A percentile compares a stretch with the other conserved stretches of the same genome.
Conservation (phyloP, 2,797 vertebrate species). For the Echeneis naucrates region DNA sequence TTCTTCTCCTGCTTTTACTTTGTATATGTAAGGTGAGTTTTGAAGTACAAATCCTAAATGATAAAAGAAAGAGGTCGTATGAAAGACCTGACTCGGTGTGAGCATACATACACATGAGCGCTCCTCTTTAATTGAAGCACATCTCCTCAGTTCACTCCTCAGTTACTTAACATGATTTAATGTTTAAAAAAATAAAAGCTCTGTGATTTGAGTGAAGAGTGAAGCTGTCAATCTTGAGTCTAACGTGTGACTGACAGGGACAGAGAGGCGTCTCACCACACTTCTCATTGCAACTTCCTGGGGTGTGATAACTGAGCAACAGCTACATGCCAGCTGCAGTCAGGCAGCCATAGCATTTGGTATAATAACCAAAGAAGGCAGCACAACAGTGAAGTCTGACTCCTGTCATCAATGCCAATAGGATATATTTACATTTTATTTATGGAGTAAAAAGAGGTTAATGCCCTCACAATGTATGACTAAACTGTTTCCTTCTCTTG, state of each 20-base stretch:
- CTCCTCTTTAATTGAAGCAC: not conserved
- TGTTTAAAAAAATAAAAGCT: no score
- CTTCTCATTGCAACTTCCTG: slow-evolving; percentile 20
- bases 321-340: not conserved
- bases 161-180: no score
- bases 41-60: not conserved
- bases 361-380: not conserved
- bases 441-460: no score
- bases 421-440: not conserved
- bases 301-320: not conserved
- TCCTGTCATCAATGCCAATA: not conserved
- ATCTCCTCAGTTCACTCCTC: no score
- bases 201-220: no score
- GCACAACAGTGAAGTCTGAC: not conserved
- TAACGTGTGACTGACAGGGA: not conserved
- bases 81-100: not conserved
- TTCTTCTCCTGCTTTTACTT: no score
- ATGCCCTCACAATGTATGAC: no score
- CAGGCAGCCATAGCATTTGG: slow-evolving; percentile 9
- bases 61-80: not conserved
- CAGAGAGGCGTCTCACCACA: slow-evolving; percentile 9
- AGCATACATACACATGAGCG: not conserved
- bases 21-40: not conserved
- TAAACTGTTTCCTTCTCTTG: not conserved
- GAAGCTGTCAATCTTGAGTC: slow-evolving; percentile 21